Percentiles rank a stretch among this genome's conserved stretches.
Evolutionary conservation across 2,113 vertebrate species (phyloP).

Genomic region (Argyrosomus japonicus): DNA sequence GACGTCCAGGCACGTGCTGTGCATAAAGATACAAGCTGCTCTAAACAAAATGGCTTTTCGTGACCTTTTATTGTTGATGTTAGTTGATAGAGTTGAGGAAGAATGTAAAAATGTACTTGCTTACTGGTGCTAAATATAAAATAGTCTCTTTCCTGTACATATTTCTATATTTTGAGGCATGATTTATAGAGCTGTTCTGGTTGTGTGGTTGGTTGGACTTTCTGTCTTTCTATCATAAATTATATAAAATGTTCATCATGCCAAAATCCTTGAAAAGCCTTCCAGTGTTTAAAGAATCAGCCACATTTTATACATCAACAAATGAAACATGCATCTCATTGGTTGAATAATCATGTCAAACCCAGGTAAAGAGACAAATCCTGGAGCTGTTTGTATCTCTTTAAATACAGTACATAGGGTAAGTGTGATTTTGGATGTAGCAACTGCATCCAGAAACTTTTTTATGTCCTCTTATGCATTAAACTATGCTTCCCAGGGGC

Average conservation of each 20-base stretch:
- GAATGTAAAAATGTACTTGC: not conserved
- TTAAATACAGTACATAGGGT: not conserved
- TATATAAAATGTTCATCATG: not conserved
- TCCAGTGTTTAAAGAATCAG: too few species aligned
- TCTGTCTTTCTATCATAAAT: not conserved
- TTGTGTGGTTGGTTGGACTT: not conserved
- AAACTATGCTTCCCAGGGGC: not conserved
- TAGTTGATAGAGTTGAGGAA: not conserved
- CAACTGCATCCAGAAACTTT: not conserved
- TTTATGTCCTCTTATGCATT: not conserved
- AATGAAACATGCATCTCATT: not conserved
- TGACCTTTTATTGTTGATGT: slow-evolving; percentile 1
- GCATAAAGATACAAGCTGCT: not conserved
- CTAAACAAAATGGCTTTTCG: not conserved
- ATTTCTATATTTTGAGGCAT: not conserved
- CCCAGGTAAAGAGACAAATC: too few species aligned
- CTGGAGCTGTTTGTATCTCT: not conserved
- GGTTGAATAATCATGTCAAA: not conserved
- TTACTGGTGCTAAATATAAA: too few species aligned
- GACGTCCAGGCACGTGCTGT: not conserved
- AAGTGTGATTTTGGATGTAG: not conserved
- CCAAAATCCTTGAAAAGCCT: too few species aligned
- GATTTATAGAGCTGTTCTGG: not conserved
- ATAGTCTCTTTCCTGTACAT: not conserved
- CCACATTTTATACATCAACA: not conserved